Percentiles rank a stretch among this genome's conserved stretches.
Evolutionary conservation across 2,797 vertebrate genomes (phyloP).

Genomic region (Serranus cabrilla): DNA sequence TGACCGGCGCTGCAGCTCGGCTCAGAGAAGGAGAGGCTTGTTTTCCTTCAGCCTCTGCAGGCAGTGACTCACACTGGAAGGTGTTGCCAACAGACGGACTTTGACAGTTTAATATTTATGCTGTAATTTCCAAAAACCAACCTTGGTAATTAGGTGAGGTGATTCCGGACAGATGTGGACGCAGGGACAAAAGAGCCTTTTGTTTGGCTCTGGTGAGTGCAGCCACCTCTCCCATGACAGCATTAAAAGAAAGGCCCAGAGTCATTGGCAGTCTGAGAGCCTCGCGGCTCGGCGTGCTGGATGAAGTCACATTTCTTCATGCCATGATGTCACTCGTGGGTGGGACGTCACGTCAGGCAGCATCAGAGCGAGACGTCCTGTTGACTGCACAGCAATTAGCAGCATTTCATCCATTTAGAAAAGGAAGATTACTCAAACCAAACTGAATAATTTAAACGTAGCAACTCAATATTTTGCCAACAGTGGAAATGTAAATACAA

Average conservation of each 20-base stretch:
- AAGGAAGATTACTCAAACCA: conserved; percentile 25
- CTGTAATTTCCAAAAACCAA: conserved; percentile 82
- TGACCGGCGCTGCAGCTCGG: conserved; percentile 31
- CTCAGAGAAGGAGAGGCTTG: conserved; percentile 56
- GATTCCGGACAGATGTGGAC: conserved; percentile 82
- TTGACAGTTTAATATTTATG: conserved; percentile 86
- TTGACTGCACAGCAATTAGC: conserved; percentile 30
- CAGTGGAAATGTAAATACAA: conserved; percentile 39
- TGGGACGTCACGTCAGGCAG: conserved; percentile 49
- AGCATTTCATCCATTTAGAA: conserved; percentile 17
- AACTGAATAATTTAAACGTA: conserved; percentile 12
- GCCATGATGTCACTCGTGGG: conserved; percentile 68
- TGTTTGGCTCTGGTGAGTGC: conserved; percentile 71
- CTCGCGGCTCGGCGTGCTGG: conserved; percentile 2
- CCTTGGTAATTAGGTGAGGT: conserved; percentile 80
- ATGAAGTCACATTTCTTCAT: conserved; percentile 59
- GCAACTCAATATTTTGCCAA: conserved; percentile 54
- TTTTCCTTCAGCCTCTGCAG: conserved; percentile 64
- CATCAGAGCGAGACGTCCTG: conserved; percentile 33
- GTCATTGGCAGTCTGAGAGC: conserved; percentile 39
- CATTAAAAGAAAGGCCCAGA: conserved; percentile 52
- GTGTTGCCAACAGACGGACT: conserved; percentile 77
- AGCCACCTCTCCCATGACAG: conserved; percentile 73
- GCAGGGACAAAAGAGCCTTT: conserved; percentile 74
- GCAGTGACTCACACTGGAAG: conserved; percentile 77